Evolutionary conservation across 2,113 vertebrate species (phyloP).

Genomic region (Vidua chalybeata): DNA sequence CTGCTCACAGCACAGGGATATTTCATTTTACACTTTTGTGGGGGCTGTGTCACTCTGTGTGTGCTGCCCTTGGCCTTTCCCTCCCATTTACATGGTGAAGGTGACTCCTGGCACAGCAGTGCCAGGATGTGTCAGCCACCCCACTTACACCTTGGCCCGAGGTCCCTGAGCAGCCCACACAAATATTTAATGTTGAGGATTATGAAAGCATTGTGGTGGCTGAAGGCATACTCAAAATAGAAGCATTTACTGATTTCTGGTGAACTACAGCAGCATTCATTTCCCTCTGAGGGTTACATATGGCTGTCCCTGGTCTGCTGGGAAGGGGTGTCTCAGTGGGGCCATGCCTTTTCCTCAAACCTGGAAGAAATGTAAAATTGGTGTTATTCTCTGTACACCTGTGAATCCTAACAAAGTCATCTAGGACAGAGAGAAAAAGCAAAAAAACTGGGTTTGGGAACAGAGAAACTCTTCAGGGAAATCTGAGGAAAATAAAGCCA

Average conservation of each 20-base stretch:
- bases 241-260: neutral
- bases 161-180: neutral
- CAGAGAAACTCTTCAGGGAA: neutral
- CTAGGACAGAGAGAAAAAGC: neutral
- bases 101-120: neutral
- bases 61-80: neutral
- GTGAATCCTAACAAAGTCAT: neutral
- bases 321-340: neutral
- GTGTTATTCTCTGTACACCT: neutral
- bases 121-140: neutral
- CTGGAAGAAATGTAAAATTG: neutral
- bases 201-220: neutral
- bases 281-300: neutral
- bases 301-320: neutral
- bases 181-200: neutral
- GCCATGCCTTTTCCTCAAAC: neutral
- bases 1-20: neutral
- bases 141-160: rapidly evolving
- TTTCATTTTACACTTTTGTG: neutral
- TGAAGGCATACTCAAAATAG: neutral
- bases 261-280: neutral
- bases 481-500: neutral
- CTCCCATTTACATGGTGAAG: neutral
- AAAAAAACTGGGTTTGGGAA: neutral
- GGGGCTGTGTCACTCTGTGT: too few species aligned